These are phyloP conservation scores for Cacatua alba DNA, from an alignment of 2,113 vertebrate genomes.

Conservation along the genomic window DNA sequence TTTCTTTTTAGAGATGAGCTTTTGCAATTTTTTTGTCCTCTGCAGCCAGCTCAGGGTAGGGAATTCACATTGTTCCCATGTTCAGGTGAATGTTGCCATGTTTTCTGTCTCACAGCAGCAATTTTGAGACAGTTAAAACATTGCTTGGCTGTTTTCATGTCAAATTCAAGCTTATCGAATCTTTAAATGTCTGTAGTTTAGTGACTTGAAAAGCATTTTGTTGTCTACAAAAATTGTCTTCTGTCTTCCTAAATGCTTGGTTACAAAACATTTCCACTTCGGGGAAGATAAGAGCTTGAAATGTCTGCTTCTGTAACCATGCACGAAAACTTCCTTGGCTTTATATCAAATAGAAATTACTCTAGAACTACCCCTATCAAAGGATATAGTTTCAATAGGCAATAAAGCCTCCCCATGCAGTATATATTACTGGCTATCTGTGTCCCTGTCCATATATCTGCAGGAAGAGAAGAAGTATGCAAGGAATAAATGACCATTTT, in stretches of 20 bases:
- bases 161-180: neutral
- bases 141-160: conserved; percentile 9
- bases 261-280: conserved; percentile 29
- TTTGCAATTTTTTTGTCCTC: neutral
- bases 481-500: neutral
- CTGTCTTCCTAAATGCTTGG: neutral
- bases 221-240: neutral
- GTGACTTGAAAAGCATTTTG: neutral
- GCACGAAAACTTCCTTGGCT: neutral
- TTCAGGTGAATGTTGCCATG: neutral
- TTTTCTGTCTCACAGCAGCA: neutral
- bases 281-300: neutral
- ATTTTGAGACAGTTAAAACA: neutral
- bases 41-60: neutral
- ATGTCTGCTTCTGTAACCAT: neutral
- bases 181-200: neutral
- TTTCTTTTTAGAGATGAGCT: neutral
- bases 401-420: neutral
- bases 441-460: neutral
- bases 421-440: neutral
- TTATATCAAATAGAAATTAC: neutral
- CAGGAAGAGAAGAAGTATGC: neutral
- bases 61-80: neutral
- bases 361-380: neutral
- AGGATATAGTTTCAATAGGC: neutral